Base-by-base conservation (phyloP, 2,797 vertebrate species). In the Gymnothorax reevesii region DNA sequence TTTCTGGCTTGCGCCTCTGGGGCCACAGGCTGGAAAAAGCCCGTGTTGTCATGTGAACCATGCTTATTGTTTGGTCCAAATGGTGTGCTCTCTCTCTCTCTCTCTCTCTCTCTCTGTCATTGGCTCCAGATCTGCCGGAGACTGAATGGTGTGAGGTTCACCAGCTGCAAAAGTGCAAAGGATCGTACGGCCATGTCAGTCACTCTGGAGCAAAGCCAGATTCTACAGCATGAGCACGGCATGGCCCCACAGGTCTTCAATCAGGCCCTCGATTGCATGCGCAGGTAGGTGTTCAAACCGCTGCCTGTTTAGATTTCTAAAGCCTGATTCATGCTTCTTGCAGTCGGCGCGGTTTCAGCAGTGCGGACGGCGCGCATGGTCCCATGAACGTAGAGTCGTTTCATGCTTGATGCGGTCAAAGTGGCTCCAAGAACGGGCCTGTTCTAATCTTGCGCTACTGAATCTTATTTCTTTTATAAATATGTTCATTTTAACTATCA, bases 91-190 rank as follows among this genome's bases (percentile, higher is more conserved):
- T 13, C 71, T 22, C 27, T 42, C 57, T 75, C 82, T 54, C 10
- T 42, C 25, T 57, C 57, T 57, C 57, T 57, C 57, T 5, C 20
- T 66, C 62, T 22, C 20, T 20, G 59, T 62, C 59, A 42, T 42
- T 42, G 33, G 9, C 85, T 64, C 15, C 89, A 98, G 97, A 91
- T 96, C 57, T 99, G 99, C 88, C 97, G 98, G 77, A 96, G 99
- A 79, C 94, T 99, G 64, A 99, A 99, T 0, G 99, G 99, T 1
- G 97, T 99, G 88, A 97, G 99, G 27, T 97, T 99, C 93, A 99
- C 99, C 89, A 98, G 98, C 94, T 99, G 99, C 93, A 99, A 99
- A 94, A 99, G 99, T 13, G 99, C 99, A 89, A 99, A 99, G 94
- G 99, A 99, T 89, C 97, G 99, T 88, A 99, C 98, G 0, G 99